Evolutionary conservation across 2,113 vertebrate genomes (phyloP).

Genomic region (Philantomba maxwellii): DNA sequence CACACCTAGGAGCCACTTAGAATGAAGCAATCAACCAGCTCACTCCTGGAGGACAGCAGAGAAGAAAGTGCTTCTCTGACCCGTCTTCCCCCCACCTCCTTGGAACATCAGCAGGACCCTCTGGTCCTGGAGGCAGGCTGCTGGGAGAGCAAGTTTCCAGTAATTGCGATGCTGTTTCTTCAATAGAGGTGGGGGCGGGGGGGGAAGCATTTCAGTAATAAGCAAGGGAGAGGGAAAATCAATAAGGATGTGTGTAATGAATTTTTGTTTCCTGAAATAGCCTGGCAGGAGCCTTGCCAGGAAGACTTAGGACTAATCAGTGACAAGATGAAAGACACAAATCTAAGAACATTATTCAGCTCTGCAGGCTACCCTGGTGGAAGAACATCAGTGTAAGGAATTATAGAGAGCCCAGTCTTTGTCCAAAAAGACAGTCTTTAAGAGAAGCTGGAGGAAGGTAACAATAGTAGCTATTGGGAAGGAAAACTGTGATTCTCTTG

Average conservation of each 20-base stretch:
- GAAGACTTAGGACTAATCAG: conserved; percentile 62
- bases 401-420: not conserved
- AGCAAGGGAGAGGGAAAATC: conserved; percentile 68
- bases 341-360: conserved; percentile 43
- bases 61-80: not conserved
- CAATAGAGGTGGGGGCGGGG: not conserved
- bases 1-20: not conserved
- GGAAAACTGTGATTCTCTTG: not conserved
- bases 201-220: conserved; percentile 38
- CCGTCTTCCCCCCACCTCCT: not conserved
- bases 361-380: not conserved
- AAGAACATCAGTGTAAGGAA: not conserved
- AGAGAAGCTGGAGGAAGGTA: not conserved
- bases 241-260: conserved; percentile 68
- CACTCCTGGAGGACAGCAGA: not conserved
- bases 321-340: conserved; percentile 57
- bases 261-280: conserved; percentile 75
- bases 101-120: not conserved
- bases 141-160: conserved; percentile 47
- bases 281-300: conserved; percentile 67
- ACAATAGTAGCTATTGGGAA: not conserved
- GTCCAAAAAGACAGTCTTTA: not conserved
- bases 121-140: not conserved
- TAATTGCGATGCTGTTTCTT: conserved; percentile 54
- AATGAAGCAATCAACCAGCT: not conserved